Evolutionary conservation across 1,140 invertebrate species (phyloP).

Genomic region (Dinothrombium tinctorium): DNA sequence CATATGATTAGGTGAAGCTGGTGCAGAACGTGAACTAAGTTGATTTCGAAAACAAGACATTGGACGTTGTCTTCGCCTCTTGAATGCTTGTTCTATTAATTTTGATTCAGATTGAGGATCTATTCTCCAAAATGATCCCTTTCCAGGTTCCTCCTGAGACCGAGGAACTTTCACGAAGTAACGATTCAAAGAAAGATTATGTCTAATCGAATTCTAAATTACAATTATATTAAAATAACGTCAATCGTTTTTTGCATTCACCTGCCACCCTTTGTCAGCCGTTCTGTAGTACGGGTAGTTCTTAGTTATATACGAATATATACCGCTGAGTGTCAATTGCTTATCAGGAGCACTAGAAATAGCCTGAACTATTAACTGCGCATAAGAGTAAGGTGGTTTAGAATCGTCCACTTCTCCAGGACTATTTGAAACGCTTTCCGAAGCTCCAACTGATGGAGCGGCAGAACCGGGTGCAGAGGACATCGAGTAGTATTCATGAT

Average conservation of each 20-base stretch:
- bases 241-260: slow-evolving; percentile 18
- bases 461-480: background rate
- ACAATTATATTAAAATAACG: background rate
- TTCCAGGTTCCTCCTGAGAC: slow-evolving; percentile 89
- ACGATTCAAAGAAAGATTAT: slow-evolving; percentile 90
- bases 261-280: slow-evolving; percentile 94
- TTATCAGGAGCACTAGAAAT: slow-evolving; percentile 81
- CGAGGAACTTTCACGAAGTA: slow-evolving; percentile 92
- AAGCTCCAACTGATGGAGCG: slow-evolving; percentile 1
- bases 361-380: slow-evolving; percentile 92
- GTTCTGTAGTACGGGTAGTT: slow-evolving; percentile 95
- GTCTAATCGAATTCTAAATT: slow-evolving; percentile 25
- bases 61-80: slow-evolving; percentile 61
- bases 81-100: slow-evolving; percentile 85
- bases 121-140: slow-evolving; percentile 94
- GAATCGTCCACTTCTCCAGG: slow-evolving; percentile 36
- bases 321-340: slow-evolving; percentile 89
- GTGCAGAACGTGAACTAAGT: slow-evolving; percentile 54
- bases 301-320: slow-evolving; percentile 96
- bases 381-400: slow-evolving; percentile 93
- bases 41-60: slow-evolving; percentile 77
- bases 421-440: slow-evolving; percentile 3
- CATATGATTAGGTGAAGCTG: slow-evolving; percentile 32
- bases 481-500: slow-evolving; percentile 1
- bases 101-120: slow-evolving; percentile 84